Percentiles rank a stretch among this genome's conserved stretches.
phyloP scores from a whole-genome alignment of 2,888 invertebrate species.

The Byasa hedistus region DNA sequence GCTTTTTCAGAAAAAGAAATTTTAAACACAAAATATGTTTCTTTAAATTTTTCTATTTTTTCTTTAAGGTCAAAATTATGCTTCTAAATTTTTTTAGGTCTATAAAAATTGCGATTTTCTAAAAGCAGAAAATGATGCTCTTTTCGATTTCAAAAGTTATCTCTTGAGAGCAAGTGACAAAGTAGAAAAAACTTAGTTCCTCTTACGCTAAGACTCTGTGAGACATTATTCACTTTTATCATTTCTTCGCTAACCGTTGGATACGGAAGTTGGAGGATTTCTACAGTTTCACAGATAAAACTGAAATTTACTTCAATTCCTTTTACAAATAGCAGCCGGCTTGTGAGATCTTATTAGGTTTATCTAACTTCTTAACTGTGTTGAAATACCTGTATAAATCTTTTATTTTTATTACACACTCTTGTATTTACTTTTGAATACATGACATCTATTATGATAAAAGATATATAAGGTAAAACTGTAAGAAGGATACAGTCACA shows the following conservation, averaged over 20 bases:
- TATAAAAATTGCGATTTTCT: no score
- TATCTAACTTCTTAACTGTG: conserved; percentile 7
- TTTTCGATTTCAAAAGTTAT: conserved; percentile 17
- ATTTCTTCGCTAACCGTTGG: conserved; percentile 29
- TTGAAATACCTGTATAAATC: not conserved
- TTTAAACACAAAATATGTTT: no score
- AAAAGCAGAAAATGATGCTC: conserved; percentile 3
- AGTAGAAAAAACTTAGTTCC: conserved; percentile 26
- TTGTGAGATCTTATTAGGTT: conserved; percentile 10
- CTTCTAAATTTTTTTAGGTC: no score
- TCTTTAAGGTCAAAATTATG: no score
- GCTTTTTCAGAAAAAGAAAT: no score
- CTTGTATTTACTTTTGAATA: not conserved
- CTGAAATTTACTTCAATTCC: conserved; percentile 27
- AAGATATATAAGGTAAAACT: no score
- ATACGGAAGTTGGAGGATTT: conserved; percentile 26
- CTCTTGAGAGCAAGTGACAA: conserved; percentile 25
- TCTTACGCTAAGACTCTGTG: conserved; percentile 22
- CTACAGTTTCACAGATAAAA: conserved; percentile 27
- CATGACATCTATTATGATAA: no score
- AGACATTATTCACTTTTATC: conserved; percentile 31
- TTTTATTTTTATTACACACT: not conserved
- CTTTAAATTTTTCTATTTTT: no score
- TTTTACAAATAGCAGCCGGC: conserved; percentile 25
- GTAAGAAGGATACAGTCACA: no score